These are phyloP conservation scores for Centropristis striata DNA, from an alignment of 2,113 vertebrate species.

Conservation along the genomic window DNA sequence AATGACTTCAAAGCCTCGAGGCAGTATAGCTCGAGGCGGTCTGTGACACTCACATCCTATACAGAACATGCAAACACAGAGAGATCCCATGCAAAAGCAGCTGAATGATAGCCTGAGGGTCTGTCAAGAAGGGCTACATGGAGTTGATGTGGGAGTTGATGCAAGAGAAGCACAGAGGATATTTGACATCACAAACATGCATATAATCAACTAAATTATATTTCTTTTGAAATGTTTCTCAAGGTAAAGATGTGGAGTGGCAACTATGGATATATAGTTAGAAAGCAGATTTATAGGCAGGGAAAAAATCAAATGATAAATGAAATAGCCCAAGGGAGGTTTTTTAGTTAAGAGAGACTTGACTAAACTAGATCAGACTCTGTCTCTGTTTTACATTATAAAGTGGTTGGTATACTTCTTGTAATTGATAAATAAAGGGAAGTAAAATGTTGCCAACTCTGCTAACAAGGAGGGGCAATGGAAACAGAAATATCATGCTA, in stretches of 20 bases:
- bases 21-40: constrained; percentile 63
- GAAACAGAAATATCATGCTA: not conserved
- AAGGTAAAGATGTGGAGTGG: constrained; percentile 4
- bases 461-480: not conserved
- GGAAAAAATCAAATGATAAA: not conserved
- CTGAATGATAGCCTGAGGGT: constrained; percentile 57
- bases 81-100: constrained; percentile 45
- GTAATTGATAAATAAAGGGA: not conserved
- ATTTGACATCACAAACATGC: constrained; percentile 26
- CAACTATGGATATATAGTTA: not conserved
- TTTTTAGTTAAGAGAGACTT: not conserved
- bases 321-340: not conserved
- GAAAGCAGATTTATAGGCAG: not conserved
- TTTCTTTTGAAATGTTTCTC: constrained; percentile 29
- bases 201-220: not conserved
- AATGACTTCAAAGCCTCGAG: constrained; percentile 64
- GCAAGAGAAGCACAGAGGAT: constrained; percentile 12
- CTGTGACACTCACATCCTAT: constrained; percentile 56
- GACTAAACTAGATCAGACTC: not conserved
- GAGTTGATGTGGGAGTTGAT: constrained; percentile 5
- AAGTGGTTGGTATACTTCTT: too few species aligned
- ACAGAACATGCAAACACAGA: constrained; percentile 51
- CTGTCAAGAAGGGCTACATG: constrained; percentile 26
- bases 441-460: not conserved
- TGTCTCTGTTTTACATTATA: not conserved